Conservation (phyloP, 2,888 invertebrate genomes). For the Ormyrus labotus region DNA sequence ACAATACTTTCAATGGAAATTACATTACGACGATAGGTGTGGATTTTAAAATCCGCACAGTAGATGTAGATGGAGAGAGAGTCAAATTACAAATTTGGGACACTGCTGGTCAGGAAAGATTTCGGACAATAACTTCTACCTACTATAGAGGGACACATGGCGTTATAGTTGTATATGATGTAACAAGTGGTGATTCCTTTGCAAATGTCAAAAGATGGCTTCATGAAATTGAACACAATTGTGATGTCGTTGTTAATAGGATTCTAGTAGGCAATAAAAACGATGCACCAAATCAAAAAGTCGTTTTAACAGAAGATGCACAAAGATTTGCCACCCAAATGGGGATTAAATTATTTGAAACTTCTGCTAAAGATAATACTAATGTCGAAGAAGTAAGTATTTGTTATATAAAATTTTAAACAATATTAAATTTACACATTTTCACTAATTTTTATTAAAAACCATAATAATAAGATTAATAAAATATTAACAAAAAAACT, state of each 20-base stretch:
- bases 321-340: constrained; percentile 98
- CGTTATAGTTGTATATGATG: constrained; percentile 99
- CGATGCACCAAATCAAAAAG: constrained; percentile 95
- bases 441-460: background rate
- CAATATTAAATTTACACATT: background rate
- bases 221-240: constrained; percentile 99
- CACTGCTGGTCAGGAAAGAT: constrained; percentile 97
- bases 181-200: constrained; percentile 98
- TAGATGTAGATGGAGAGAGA: constrained; percentile 92
- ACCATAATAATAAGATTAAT: background rate
- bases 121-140: constrained; percentile 98
- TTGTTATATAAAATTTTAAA: background rate
- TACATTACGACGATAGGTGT: constrained; percentile 99
- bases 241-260: constrained; percentile 98
- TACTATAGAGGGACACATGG: constrained; percentile 99
- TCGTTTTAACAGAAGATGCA: constrained; percentile 97
- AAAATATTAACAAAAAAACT: background rate
- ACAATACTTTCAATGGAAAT: constrained; percentile 98
- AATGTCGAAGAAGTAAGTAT: constrained; percentile 98
- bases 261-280: constrained; percentile 99
- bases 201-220: constrained; percentile 99
- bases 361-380: constrained; percentile 98
- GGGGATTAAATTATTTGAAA: constrained; percentile 97
- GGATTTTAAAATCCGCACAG: constrained; percentile 99
- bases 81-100: constrained; percentile 99